Evolutionary conservation across 2,888 invertebrate species (phyloP).

Genomic region (Oeneis ivallda): DNA sequence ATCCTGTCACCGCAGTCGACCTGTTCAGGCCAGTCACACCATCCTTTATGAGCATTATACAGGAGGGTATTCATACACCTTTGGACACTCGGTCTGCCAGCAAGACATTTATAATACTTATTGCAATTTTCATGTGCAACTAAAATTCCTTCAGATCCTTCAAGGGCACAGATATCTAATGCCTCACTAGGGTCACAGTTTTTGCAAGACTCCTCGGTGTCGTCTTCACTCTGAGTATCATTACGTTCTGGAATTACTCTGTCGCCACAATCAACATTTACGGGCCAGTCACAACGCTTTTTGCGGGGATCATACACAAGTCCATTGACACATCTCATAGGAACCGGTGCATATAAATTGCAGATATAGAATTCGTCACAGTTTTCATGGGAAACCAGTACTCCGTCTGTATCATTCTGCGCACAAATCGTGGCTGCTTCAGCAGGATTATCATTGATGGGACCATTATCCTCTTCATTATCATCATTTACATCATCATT

Average conservation of each 20-base stretch:
- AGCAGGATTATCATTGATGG: conserved; percentile 33
- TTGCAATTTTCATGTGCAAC: conserved; percentile 54
- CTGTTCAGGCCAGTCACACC: conserved; percentile 50
- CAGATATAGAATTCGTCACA: conserved; percentile 49
- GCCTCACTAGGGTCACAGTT: conserved; percentile 32
- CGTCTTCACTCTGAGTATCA: conserved; percentile 21
- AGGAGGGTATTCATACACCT: conserved; percentile 44
- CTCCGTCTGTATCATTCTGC: conserved; percentile 43
- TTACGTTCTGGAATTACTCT: conserved; percentile 41
- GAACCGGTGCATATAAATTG: conserved; percentile 37
- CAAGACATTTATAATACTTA: conserved; percentile 47
- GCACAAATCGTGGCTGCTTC: conserved; percentile 46
- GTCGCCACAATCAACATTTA: conserved; percentile 48
- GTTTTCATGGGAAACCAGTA: conserved; percentile 47
- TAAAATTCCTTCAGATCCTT: conserved; percentile 46
- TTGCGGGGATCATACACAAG: conserved; percentile 46
- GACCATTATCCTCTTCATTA: conserved; percentile 25
- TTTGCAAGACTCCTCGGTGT: conserved; percentile 32
- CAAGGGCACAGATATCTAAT: conserved; percentile 44
- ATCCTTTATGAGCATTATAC: conserved; percentile 44
- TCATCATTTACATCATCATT: conserved; percentile 16
- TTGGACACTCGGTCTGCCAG: conserved; percentile 41
- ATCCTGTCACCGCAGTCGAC: conserved; percentile 47
- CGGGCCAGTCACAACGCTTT: conserved; percentile 49
- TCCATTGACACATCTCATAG: conserved; percentile 38